Evolutionary conservation across 2,797 vertebrate genomes (phyloP).

Genomic region (Sitta carolinensis): DNA sequence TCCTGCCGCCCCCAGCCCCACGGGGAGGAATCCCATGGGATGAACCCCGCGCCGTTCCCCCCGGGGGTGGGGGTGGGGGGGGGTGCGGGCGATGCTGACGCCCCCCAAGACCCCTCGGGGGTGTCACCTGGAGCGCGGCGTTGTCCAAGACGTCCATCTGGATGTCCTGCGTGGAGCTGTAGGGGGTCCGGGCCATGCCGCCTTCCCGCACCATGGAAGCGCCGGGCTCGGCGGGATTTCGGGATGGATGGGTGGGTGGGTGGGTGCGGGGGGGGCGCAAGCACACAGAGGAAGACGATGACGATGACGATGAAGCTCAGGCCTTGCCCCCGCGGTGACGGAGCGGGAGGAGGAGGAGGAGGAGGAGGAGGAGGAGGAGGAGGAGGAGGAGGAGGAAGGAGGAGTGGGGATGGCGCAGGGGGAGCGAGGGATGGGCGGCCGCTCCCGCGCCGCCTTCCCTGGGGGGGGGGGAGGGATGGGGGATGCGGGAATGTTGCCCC

Average conservation of each 20-base stretch:
- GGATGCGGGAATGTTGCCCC: neutral
- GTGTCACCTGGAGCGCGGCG: constrained; percentile 86
- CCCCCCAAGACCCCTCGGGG: neutral
- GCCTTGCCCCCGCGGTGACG: constrained; percentile 32
- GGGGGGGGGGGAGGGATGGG: neutral
- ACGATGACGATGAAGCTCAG: constrained; percentile 41
- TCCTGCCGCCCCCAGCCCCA: neutral
- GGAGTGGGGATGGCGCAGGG: neutral
- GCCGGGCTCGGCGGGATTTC: constrained; percentile 29
- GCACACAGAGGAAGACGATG: neutral
- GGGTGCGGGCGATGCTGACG: no score
- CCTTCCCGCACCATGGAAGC: constrained; percentile 97
- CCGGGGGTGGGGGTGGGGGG: neutral
- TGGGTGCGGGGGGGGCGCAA: no score
- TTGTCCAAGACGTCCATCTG: constrained; percentile 84
- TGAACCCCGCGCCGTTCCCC: neutral
- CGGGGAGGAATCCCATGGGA: neutral
- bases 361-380: neutral
- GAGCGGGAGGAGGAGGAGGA: neutral
- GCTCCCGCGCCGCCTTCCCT: neutral
- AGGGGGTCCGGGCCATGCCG: constrained; percentile 96
- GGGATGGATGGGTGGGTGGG: neutral
- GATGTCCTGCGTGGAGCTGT: constrained; percentile 97
- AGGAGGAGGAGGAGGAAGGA: neutral
- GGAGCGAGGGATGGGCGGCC: neutral